Conservation (phyloP, 2,888 invertebrate genomes). For the Phytoseiulus persimilis region DNA sequence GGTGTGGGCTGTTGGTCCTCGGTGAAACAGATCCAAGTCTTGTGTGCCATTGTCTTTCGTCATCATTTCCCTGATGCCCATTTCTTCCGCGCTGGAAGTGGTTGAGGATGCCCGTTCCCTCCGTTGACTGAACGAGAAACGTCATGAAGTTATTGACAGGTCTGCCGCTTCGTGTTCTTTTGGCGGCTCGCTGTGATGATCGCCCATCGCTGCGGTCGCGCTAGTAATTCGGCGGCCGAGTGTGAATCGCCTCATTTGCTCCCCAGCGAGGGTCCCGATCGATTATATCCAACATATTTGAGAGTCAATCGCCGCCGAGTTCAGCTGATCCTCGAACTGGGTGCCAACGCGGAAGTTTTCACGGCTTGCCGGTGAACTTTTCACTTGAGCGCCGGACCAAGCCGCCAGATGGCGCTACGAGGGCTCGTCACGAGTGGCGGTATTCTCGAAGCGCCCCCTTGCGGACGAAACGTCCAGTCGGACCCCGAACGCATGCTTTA, state of each 20-base stretch:
- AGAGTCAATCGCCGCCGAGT: too few species aligned
- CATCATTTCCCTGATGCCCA: not conserved
- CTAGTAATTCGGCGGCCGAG: too few species aligned
- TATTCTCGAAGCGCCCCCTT: not conserved
- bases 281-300: too few species aligned
- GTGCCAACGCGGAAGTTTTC: not conserved
- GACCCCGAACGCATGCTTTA: not conserved
- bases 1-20: not conserved
- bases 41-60: not conserved
- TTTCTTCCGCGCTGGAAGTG: not conserved
- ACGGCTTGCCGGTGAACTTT: not conserved
- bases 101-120: too few species aligned
- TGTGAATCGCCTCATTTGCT: too few species aligned
- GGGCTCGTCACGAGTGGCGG: not conserved
- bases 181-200: too few species aligned
- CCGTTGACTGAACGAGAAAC: too few species aligned
- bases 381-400: not conserved
- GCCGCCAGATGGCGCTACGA: not conserved
- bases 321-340: too few species aligned
- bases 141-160: too few species aligned
- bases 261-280: too few species aligned
- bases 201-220: too few species aligned
- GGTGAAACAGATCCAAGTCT: not conserved
- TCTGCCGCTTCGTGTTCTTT: too few species aligned
- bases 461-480: conserved; percentile 5